phyloP scores from a whole-genome alignment of 2,113 vertebrate genomes.

The Melanostigma gelatinosum region DNA sequence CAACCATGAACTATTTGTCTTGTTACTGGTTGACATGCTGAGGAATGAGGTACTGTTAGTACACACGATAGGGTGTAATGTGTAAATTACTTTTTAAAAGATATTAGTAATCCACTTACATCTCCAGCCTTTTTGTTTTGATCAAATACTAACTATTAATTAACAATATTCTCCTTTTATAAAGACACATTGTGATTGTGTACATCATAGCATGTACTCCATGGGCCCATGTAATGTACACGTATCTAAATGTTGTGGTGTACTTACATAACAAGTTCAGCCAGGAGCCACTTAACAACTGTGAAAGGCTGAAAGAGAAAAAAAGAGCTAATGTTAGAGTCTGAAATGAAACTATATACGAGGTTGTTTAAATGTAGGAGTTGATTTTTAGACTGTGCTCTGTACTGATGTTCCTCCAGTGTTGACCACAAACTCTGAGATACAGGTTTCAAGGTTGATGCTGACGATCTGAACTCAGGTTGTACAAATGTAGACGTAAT shows the following conservation, averaged over 20 bases:
- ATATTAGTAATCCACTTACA: background rate
- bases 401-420: background rate
- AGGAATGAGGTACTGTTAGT: no score
- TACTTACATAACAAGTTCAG: conserved; percentile 96
- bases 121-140: background rate
- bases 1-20: background rate
- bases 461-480: background rate
- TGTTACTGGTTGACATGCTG: background rate
- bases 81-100: background rate
- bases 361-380: background rate
- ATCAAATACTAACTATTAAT: background rate
- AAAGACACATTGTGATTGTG: background rate
- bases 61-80: background rate
- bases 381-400: background rate
- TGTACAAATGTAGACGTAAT: background rate
- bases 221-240: background rate
- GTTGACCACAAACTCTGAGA: conserved; percentile 5
- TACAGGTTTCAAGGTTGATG: background rate
- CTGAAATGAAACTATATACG: background rate
- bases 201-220: background rate
- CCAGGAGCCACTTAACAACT: conserved; percentile 94
- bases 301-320: conserved; percentile 90
- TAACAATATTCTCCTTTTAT: background rate
- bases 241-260: background rate
- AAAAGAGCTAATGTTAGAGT: background rate